These are phyloP conservation scores for Tichodroma muraria DNA, from an alignment of 2,113 vertebrate species.

Conservation along the genomic window DNA sequence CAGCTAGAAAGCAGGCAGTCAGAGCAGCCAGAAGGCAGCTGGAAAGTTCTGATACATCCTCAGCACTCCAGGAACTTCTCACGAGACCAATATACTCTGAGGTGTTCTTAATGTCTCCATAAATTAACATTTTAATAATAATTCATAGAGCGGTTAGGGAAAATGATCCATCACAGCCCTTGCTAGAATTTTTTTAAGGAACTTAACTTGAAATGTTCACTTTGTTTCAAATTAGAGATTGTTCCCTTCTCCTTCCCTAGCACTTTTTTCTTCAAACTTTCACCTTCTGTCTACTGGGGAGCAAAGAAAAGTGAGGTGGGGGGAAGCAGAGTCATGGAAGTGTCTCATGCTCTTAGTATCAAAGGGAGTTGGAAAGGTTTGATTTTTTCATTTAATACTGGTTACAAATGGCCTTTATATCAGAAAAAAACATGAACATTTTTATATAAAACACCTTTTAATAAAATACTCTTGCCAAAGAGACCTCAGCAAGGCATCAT, in stretches of 20 bases:
- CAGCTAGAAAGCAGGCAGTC: neutral
- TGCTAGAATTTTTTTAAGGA: neutral
- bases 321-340: neutral
- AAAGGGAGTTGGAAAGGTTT: neutral
- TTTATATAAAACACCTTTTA: neutral
- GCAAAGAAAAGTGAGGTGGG: neutral
- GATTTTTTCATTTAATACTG: neutral
- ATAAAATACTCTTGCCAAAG: neutral
- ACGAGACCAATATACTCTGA: neutral
- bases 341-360: neutral
- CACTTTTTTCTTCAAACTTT: neutral
- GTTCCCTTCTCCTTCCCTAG: neutral
- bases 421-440: neutral
- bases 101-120: neutral
- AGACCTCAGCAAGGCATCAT: neutral
- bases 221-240: neutral
- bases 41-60: neutral
- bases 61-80: neutral
- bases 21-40: neutral
- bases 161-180: neutral
- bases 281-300: neutral
- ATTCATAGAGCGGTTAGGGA: neutral
- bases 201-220: neutral
- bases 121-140: conserved; percentile 21
- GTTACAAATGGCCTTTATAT: neutral